These are phyloP conservation scores for Encarsia formosa DNA, from an alignment of 2,888 invertebrate genomes.

Conservation along the genomic window DNA sequence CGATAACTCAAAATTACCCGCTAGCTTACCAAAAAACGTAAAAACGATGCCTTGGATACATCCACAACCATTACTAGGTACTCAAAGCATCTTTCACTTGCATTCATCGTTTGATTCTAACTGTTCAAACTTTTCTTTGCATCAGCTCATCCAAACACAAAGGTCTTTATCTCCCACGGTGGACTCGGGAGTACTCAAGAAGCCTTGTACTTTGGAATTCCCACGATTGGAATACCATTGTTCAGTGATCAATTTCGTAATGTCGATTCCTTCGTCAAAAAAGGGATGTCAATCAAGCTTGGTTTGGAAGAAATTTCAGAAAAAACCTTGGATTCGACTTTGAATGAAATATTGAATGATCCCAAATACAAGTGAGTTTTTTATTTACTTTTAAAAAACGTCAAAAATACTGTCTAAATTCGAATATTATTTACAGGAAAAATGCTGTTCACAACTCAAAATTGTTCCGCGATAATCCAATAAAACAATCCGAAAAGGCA, in stretches of 20 bases:
- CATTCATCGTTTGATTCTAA: not conserved
- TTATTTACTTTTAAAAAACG: not conserved
- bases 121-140: not conserved
- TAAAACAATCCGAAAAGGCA: slow-evolving; percentile 31
- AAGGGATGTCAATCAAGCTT: slow-evolving; percentile 32
- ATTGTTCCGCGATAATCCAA: slow-evolving; percentile 18
- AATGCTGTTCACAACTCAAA: not conserved
- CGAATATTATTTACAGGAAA: slow-evolving; percentile 1
- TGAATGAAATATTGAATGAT: slow-evolving; percentile 33
- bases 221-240: slow-evolving; percentile 34
- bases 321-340: slow-evolving; percentile 29
- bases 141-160: not conserved
- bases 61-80: slow-evolving; percentile 38
- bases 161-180: not conserved
- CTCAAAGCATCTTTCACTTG: slow-evolving; percentile 6
- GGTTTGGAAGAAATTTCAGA: slow-evolving; percentile 30
- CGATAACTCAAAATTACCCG: slow-evolving; percentile 24
- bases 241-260: slow-evolving; percentile 34
- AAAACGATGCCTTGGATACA: slow-evolving; percentile 33
- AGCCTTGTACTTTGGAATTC: slow-evolving; percentile 32
- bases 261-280: slow-evolving; percentile 32
- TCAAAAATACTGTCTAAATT: too few species aligned
- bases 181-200: slow-evolving; percentile 26
- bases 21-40: slow-evolving; percentile 35
- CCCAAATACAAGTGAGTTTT: slow-evolving; percentile 31